Evolutionary conservation across 2,113 vertebrate species (phyloP).

Genomic region (Meleagris gallopavo): DNA sequence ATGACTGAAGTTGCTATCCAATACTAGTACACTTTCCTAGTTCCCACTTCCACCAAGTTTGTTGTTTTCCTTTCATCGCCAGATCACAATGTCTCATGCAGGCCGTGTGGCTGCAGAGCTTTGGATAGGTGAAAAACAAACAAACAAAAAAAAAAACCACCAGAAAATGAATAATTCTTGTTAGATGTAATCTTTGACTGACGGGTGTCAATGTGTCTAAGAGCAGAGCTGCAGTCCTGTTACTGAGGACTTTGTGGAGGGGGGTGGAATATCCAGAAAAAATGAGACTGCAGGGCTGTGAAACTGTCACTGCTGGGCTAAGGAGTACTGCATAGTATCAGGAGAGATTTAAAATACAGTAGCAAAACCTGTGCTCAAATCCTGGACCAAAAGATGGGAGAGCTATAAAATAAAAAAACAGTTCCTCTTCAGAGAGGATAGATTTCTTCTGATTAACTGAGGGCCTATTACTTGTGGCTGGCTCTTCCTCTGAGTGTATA

Average conservation of each 20-base stretch:
- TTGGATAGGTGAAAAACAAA: neutral
- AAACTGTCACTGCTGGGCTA: neutral
- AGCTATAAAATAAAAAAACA: slow-evolving; percentile 2
- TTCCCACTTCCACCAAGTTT: neutral
- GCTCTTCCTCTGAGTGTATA: neutral
- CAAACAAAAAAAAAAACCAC: neutral
- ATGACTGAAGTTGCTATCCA: neutral
- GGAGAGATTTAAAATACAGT: neutral
- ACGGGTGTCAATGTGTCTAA: neutral
- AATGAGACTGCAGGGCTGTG: neutral
- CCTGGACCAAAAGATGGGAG: neutral
- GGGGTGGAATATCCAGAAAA: neutral
- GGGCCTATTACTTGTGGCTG: neutral
- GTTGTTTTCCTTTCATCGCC: neutral
- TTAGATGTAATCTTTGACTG: neutral
- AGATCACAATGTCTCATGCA: accelerated
- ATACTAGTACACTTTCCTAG: neutral
- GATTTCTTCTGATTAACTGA: neutral
- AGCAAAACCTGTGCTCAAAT: neutral
- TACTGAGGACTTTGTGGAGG: neutral
- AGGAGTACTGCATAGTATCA: neutral
- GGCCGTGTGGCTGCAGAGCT: neutral
- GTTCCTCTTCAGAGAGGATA: neutral
- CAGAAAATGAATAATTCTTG: neutral
- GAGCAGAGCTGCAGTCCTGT: neutral